These are phyloP conservation scores for Tiaroga cobitis DNA, from an alignment of 2,797 vertebrate genomes.

Conservation along the genomic window DNA sequence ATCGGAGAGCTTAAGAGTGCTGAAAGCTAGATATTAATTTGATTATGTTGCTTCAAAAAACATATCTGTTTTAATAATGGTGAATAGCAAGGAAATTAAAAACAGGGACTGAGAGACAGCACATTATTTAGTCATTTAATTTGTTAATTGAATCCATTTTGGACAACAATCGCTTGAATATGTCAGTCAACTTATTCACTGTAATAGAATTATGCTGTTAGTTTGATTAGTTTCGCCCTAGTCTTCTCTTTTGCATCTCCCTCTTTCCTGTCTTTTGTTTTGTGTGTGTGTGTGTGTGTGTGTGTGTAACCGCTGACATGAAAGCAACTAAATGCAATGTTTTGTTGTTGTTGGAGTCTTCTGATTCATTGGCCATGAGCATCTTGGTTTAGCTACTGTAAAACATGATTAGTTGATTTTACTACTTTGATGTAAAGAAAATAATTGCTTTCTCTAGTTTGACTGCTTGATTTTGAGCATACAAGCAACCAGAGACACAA, in stretches of 20 bases:
- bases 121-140: slow-evolving; percentile 16
- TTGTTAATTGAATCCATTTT: slow-evolving; percentile 31
- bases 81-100: slow-evolving; percentile 61
- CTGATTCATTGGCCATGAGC: neutral
- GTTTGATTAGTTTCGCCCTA: slow-evolving; percentile 28
- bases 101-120: neutral
- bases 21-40: slow-evolving; percentile 61
- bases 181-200: slow-evolving; percentile 2
- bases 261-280: neutral
- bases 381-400: neutral
- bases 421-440: neutral
- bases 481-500: neutral
- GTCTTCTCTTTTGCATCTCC: slow-evolving; percentile 32
- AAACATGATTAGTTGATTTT: neutral
- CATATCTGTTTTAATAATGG: slow-evolving; percentile 62
- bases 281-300: neutral
- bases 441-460: neutral
- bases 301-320: neutral
- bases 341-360: neutral
- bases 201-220: slow-evolving; percentile 33
- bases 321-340: neutral
- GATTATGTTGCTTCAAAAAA: slow-evolving; percentile 72
- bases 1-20: slow-evolving; percentile 25
- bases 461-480: neutral
- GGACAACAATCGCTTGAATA: slow-evolving; percentile 1